Evolutionary conservation across 2,113 vertebrate species (phyloP), one percentile per base, ranked within the genome.

Genomic region (Hystrix brachyura): DNA sequence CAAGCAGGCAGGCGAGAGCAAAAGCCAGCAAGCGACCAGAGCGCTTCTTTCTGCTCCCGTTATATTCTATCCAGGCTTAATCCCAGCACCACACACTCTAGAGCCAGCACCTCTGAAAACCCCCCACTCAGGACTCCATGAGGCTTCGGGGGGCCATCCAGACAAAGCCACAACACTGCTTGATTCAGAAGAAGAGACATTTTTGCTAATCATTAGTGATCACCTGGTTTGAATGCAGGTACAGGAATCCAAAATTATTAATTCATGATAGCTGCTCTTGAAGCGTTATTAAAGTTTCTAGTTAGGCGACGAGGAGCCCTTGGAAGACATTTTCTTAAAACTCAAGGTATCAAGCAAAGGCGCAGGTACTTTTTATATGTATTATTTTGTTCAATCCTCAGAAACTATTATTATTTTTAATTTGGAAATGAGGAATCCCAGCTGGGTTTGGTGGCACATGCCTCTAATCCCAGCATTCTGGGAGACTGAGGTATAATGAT

Each of bases 161-260:
- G 38, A 38, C 38, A 38, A 38, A 38, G 38, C 38, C 38, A 38
- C 38, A 38, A 38, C 38, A 46, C 84, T 97, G 94, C 71, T 96
- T 97, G 95, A 97, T 88, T 95, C 91, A 88, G 96, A 97, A 96
- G 94, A 21, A 86, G 2, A 7, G 69, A 38, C 38, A 2, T 46
- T 72, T 91, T 62, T 65, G 32, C 62, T 76, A 23, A 91, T 90
- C 94, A 95, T 97, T 89, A 81, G 97, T 94, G 96, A 95, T 97
- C 96, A 94, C 64, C 90, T 97, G 97, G 93, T 84, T 97, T 78
- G 59, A 97, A 95, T 91, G 57, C 96, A 97, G 87, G 93, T 97
- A 96, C 97, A 98, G 85, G 95, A 94, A 82, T 80, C 86, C 78
- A 91, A 96, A 76, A 32, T 48, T 60, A 87, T 69, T 27, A 69